phyloP scores from a whole-genome alignment of 2,113 vertebrate species.

The Pelusios castaneus region DNA sequence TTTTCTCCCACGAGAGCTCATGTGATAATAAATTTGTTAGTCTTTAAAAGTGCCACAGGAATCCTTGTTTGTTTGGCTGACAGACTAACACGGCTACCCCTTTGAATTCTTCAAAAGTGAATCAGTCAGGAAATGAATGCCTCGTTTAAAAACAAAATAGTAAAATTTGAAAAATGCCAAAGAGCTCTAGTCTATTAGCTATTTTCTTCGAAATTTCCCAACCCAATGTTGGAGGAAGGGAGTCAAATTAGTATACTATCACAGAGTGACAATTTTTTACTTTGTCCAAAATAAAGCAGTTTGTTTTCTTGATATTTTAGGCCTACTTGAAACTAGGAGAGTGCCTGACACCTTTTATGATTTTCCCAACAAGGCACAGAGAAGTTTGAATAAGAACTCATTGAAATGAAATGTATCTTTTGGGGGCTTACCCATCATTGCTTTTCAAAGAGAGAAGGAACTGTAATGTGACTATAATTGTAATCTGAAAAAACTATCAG shows the following conservation, averaged over 20 bases:
- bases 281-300: background rate
- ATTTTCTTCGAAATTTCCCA: background rate
- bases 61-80: too few relatives aligned
- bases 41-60: too few relatives aligned
- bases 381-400: background rate
- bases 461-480: background rate
- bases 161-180: background rate
- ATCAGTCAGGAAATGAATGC: background rate
- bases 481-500: background rate
- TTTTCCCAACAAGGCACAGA: background rate
- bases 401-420: background rate
- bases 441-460: background rate
- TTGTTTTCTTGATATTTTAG: background rate
- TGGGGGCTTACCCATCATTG: background rate
- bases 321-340: background rate
- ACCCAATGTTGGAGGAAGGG: background rate
- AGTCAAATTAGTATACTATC: background rate
- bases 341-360: background rate
- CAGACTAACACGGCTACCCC: too few relatives aligned
- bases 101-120: background rate
- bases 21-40: too few relatives aligned
- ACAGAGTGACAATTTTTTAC: background rate
- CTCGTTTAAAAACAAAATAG: background rate
- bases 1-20: too few relatives aligned
- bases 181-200: background rate